Evolutionary conservation across 2,113 vertebrate genomes (phyloP).

Genomic region (Mungos mungo): DNA sequence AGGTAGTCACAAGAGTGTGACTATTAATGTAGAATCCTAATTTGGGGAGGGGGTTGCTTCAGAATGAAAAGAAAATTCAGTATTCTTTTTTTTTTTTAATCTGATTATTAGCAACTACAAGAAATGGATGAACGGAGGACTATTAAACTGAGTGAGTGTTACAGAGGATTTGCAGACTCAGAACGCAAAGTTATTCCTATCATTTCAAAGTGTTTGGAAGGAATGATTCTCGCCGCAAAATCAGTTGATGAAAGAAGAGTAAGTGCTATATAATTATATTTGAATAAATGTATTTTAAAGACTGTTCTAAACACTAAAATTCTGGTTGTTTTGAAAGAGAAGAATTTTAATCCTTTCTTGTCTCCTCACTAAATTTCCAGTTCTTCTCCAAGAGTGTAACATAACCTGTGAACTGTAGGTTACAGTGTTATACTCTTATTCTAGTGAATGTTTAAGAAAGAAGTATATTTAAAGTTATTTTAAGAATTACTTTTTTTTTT

Average conservation of each 20-base stretch:
- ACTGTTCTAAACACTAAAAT: not conserved
- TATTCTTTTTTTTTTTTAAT: constrained; percentile 54
- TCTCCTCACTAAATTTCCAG: not conserved
- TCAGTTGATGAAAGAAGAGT: constrained; percentile 95
- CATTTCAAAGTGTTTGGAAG: constrained; percentile 97
- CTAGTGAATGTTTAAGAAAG: constrained; percentile 42
- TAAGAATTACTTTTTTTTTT: not conserved
- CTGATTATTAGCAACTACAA: constrained; percentile 92
- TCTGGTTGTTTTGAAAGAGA: constrained; percentile 21
- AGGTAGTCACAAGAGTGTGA: not conserved
- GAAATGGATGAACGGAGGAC: constrained; percentile 98
- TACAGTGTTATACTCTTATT: constrained; percentile 4
- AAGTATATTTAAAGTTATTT: not conserved
- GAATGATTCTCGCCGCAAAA: constrained; percentile 97
- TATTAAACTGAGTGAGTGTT: constrained; percentile 96
- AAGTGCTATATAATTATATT: constrained; percentile 75
- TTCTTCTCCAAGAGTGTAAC: constrained; percentile 10
- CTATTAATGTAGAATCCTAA: not conserved
- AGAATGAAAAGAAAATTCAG: constrained; percentile 60
- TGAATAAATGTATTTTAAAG: not conserved
- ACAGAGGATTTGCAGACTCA: constrained; percentile 96
- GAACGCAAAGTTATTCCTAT: constrained; percentile 97
- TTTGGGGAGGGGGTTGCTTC: not conserved
- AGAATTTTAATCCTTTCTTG: not conserved
- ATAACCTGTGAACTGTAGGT: not conserved